Evolutionary conservation across 64 coral and sea anemone species (phyloP).

Genomic region (Astreopora myriophthalma): DNA sequence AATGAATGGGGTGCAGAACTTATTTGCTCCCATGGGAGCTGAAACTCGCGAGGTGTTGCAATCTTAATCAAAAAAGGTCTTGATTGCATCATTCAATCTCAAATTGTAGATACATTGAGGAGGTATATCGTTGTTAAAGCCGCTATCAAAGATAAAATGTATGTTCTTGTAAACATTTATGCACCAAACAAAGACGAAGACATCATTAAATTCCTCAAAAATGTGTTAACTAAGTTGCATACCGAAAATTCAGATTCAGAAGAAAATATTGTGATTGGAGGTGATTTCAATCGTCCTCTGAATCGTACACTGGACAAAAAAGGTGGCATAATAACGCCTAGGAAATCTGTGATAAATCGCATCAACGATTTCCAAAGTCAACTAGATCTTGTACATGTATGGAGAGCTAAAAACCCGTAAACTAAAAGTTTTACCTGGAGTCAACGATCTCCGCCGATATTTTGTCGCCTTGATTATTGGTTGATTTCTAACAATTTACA

Average conservation of each 20-base stretch:
- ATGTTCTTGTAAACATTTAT: neutral
- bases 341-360: neutral
- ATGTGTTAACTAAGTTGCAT: neutral
- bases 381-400: neutral
- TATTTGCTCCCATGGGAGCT: too few species aligned
- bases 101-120: neutral
- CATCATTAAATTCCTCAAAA: neutral
- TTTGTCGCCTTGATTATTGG: neutral
- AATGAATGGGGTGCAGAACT: too few species aligned
- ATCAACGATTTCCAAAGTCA: neutral
- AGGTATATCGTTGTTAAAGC: neutral
- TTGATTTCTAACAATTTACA: neutral
- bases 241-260: too few species aligned
- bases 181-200: neutral
- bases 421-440: neutral
- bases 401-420: neutral
- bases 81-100: neutral
- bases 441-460: too few species aligned
- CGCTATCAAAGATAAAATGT: neutral
- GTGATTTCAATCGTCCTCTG: too few species aligned
- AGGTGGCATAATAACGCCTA: neutral
- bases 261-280: too few species aligned
- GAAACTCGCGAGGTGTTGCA: too few species aligned
- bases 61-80: too few species aligned
- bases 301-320: too few species aligned